Evolutionary conservation across 2,888 invertebrate species (phyloP).

Genomic region (Ceraclea dissimilis): DNA sequence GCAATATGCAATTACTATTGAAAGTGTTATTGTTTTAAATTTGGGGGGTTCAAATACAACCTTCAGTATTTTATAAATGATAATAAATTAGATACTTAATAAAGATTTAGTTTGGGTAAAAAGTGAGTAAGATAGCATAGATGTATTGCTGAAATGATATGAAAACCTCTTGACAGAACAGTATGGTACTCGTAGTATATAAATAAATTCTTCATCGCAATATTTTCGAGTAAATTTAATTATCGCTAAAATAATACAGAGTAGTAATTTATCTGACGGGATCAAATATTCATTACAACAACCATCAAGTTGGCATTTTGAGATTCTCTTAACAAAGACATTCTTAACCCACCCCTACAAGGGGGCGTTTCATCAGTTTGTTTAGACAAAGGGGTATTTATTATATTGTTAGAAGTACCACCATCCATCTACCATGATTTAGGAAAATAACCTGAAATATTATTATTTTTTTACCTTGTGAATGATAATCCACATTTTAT

Average conservation of each 20-base stretch:
- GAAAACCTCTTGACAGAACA: too few species aligned
- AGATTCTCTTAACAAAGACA: constrained; percentile 19
- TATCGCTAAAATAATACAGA: constrained; percentile 16
- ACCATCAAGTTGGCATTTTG: background rate
- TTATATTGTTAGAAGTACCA: constrained; percentile 19
- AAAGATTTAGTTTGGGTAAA: too few species aligned
- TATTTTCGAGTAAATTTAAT: background rate
- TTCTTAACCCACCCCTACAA: background rate
- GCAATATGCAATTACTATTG: too few species aligned
- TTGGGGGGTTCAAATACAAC: too few species aligned
- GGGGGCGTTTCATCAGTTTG: constrained; percentile 3
- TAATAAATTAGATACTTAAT: too few species aligned
- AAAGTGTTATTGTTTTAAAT: too few species aligned
- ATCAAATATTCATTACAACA: constrained; percentile 14
- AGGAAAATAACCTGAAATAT: background rate
- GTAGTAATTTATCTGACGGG: constrained; percentile 14
- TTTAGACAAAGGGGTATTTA: constrained; percentile 25
- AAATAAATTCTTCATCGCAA: too few species aligned
- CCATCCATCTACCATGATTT: constrained; percentile 6
- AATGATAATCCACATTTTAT: background rate
- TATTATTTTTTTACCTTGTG: background rate
- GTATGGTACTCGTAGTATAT: too few species aligned
- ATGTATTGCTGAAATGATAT: too few species aligned
- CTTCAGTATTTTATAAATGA: too few species aligned
- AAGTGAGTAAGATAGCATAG: too few species aligned